Evolutionary conservation across 92 coral and sea anemone species (phyloP).

Genomic region (Muricea muricata): DNA sequence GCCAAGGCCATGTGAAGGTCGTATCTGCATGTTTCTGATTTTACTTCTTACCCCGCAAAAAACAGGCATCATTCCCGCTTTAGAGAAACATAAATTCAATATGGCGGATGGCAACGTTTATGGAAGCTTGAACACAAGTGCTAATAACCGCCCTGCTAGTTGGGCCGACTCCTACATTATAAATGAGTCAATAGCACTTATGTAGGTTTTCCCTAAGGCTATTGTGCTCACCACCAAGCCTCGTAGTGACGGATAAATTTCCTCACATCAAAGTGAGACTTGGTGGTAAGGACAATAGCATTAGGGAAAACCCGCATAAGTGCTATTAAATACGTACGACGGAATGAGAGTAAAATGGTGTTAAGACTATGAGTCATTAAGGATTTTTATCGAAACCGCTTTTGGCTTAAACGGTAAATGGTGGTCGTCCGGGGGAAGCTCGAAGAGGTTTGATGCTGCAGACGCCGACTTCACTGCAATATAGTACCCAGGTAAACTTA

Average conservation of each 20-base stretch:
- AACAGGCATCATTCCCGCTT: no score
- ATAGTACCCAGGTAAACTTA: background rate
- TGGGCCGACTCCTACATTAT: background rate
- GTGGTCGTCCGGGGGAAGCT: background rate
- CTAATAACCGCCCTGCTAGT: background rate
- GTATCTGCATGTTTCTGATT: no score
- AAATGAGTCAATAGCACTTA: background rate
- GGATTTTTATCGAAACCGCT: background rate
- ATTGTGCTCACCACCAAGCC: no score
- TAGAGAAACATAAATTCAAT: no score
- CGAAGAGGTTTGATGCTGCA: background rate
- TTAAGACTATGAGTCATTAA: background rate
- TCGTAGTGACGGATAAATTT: no score
- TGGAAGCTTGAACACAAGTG: background rate
- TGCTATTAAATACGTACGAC: background rate
- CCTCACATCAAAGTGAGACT: no score
- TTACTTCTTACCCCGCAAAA: no score
- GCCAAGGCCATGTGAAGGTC: no score
- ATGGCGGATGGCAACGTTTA: background rate
- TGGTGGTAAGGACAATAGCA: no score
- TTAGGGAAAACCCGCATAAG: no score
- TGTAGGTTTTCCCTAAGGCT: no score
- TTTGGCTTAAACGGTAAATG: background rate
- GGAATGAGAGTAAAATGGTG: conserved; percentile 7
- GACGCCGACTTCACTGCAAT: background rate